Evolutionary conservation across 2,797 vertebrate genomes (phyloP).

Genomic region (Sebastes variabilis): DNA sequence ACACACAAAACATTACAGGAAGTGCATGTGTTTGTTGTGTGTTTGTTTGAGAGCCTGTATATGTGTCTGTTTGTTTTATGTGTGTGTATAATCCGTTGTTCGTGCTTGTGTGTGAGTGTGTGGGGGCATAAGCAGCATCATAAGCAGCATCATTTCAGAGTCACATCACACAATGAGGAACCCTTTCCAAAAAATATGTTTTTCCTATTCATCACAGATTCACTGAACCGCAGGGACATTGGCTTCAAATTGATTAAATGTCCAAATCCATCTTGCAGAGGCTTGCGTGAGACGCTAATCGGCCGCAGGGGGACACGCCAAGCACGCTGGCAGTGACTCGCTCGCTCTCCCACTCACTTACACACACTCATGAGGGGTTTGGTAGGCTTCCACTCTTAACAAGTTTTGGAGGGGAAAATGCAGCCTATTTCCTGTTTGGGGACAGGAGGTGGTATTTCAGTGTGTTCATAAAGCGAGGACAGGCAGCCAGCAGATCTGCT

Average conservation of each 20-base stretch:
- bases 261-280: slow-evolving; percentile 39
- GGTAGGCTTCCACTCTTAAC: slow-evolving; percentile 33
- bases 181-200: slow-evolving; percentile 2
- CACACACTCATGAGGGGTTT: slow-evolving; percentile 31
- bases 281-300: slow-evolving; percentile 66
- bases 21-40: slow-evolving; percentile 34
- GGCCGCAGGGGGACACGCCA: slow-evolving; percentile 35
- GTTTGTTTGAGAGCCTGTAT: slow-evolving; percentile 10
- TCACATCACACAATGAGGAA: slow-evolving; percentile 9
- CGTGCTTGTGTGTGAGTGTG: background rate
- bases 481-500: slow-evolving; percentile 39
- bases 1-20: background rate
- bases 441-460: slow-evolving; percentile 61
- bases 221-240: slow-evolving; percentile 33
- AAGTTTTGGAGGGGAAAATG: slow-evolving; percentile 41
- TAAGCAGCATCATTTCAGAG: background rate
- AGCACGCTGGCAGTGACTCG: slow-evolving; percentile 24
- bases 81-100: background rate
- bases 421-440: slow-evolving; percentile 59
- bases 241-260: slow-evolving; percentile 50
- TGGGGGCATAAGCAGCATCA: background rate
- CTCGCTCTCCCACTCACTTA: background rate
- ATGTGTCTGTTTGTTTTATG: slow-evolving; percentile 27
- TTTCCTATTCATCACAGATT: slow-evolving; percentile 22
- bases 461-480: slow-evolving; percentile 55